Conservation (phyloP, 2,113 vertebrate species). For the Rattus norvegicus region GRCr8 NC_086026.1:113200501-113201000, state of each 20-base stretch:
- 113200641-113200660: slow-evolving; percentile 4
- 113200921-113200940: background rate
- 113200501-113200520: background rate
- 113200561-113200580: slow-evolving; percentile 13
- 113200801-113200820: background rate
- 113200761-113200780: background rate
- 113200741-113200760: background rate
- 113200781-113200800: background rate
- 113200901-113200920: background rate
- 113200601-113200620: background rate
- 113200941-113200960: background rate
- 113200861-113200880: background rate
- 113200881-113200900: background rate
- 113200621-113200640: background rate
- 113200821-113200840: background rate
- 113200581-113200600: slow-evolving; percentile 42
- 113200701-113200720: background rate
- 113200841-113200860: background rate
- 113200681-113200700: background rate
- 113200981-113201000: background rate
- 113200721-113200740: background rate
- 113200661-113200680: background rate
- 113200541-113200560: slow-evolving; percentile 52
- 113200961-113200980: background rate
- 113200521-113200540: slow-evolving; percentile 23